Conservation (phyloP, 37 sponge, comb jelly and placozoan genomes). For the Tethya wilhelma region DNA sequence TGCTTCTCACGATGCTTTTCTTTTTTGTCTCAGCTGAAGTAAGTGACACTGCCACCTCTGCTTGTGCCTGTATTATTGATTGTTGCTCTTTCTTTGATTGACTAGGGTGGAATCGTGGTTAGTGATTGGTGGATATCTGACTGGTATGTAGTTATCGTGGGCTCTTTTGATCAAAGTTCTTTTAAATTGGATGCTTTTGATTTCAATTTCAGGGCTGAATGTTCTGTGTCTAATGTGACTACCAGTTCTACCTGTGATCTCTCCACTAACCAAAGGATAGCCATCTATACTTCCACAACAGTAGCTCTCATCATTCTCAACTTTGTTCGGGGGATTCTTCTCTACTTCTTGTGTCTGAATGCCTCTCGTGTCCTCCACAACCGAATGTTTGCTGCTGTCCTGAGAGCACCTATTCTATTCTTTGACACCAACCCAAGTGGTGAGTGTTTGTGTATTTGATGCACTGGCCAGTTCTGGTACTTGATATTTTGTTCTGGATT, state of each 20-base stretch:
- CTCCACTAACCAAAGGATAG: slow-evolving; percentile 22
- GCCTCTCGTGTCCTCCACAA: slow-evolving; percentile 72
- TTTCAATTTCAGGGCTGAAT: background rate
- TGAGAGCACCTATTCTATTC: slow-evolving; percentile 72
- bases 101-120: slow-evolving; percentile 49
- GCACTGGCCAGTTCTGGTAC: too few relatives aligned
- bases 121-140: slow-evolving; percentile 78
- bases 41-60: background rate
- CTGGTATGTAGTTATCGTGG: slow-evolving; percentile 74
- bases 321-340: slow-evolving; percentile 24
- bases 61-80: background rate
- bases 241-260: background rate
- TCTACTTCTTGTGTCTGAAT: slow-evolving; percentile 46
- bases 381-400: slow-evolving; percentile 59
- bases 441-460: slow-evolving; percentile 15
- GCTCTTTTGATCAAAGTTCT: too few relatives aligned
- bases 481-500: background rate
- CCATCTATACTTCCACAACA: slow-evolving; percentile 40
- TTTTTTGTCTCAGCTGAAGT: slow-evolving; percentile 13
- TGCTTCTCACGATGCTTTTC: background rate
- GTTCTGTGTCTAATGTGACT: background rate
- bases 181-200: background rate
- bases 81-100: background rate
- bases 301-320: slow-evolving; percentile 25
- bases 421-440: slow-evolving; percentile 88